Evolutionary conservation across 2,113 vertebrate genomes (phyloP), one percentile per base, ranked within the genome.

Genomic region (Morone saxatilis): DNA sequence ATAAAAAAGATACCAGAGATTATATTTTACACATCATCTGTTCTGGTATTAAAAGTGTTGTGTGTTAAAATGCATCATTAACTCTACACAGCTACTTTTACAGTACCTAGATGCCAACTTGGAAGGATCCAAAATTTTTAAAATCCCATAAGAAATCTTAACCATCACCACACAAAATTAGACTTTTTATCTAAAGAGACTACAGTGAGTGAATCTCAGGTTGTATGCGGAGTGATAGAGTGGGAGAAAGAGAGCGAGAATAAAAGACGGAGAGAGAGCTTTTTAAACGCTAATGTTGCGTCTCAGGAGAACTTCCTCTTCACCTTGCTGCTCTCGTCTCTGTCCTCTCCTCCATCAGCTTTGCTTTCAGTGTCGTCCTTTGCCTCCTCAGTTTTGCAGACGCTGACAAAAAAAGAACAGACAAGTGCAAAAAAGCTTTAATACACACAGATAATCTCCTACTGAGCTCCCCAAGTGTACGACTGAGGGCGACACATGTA

Each of bases 291-390:
- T 54, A 19, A 69, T 17, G 22, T 31, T 1, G 20, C 1, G 10
- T 67, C 25, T 48, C 36, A 10, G 43, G 13, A 38, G 60, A 70
- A 19, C 38, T 1, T 76, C 68, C 0, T 63, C 65, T 1, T 82
- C 71, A 95, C 94, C 92, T 94, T 93, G 83, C 71, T 89, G 81
- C 31, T 90, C 72, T 93, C 93, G 13, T 93, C 93, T 76, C 83
- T 43, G 0, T 94, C 93, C 57, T 93, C 89, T 31, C 88, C 89
- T 88, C 83, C 76, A 1, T 95, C 92, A 7, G 81, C 60, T 85
- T 94, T 95, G 50, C 20, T 82, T 2, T 94, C 92, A 0, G 47
- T 1, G 1, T 92, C 91, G 0, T 96, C 94, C 84, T 94, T 95
- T 5, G 43, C 50, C 80, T 94, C 94, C 51, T 94, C 92, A 0